Evolutionary conservation across 2,888 invertebrate genomes (phyloP).

Genomic region (Hyles lineata): DNA sequence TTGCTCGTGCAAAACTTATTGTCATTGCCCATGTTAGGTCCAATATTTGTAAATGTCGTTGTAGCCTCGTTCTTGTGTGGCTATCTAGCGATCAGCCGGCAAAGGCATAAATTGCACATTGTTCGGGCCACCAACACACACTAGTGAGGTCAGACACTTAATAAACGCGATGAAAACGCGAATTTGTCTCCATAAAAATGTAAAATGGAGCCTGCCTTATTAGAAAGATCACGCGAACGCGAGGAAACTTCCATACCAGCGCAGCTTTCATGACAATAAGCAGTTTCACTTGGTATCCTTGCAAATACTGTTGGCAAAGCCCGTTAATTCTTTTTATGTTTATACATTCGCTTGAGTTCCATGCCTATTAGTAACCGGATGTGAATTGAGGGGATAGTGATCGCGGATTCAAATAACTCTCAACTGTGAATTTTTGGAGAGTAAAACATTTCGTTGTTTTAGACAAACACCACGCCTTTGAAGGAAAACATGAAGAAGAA

Average conservation of each 20-base stretch:
- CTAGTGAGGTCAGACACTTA: background rate
- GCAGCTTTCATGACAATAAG: constrained; percentile 3
- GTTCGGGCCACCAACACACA: constrained; percentile 1
- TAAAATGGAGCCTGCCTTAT: constrained; percentile 15
- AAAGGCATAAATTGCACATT: constrained; percentile 18
- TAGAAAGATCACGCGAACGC: background rate
- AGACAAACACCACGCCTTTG: too few species aligned
- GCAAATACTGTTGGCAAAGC: background rate
- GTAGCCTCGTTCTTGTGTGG: background rate
- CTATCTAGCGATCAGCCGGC: background rate
- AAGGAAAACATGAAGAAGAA: too few species aligned
- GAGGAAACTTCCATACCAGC: background rate
- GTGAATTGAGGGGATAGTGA: too few species aligned
- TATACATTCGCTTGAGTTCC: too few species aligned
- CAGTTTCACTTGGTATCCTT: background rate
- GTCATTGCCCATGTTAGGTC: background rate
- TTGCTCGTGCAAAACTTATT: background rate
- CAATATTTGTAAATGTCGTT: background rate
- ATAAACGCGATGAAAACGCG: background rate
- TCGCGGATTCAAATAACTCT: too few species aligned
- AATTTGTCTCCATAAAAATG: constrained; percentile 36
- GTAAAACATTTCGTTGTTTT: too few species aligned
- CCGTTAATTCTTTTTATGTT: background rate
- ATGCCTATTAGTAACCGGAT: too few species aligned
- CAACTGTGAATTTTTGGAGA: too few species aligned